Conservation (phyloP, 2,888 invertebrate species). For the Pterobdella sp. region DNA sequence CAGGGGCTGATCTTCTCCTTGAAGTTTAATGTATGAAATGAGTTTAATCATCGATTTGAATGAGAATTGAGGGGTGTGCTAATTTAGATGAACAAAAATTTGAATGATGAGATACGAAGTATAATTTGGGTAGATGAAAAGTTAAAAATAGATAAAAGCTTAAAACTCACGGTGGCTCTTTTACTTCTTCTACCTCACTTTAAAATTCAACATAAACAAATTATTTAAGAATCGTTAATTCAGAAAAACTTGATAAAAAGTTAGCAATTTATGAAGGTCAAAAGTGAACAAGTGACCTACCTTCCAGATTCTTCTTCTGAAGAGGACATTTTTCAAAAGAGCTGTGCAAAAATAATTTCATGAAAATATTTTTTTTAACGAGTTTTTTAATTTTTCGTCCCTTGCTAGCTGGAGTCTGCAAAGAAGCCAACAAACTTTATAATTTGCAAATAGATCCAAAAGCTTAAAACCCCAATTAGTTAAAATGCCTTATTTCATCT, state of each 20-base stretch:
- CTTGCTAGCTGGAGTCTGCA: no score
- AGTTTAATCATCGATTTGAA: not conserved
- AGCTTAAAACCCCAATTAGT: no score
- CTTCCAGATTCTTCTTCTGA: constrained; percentile 14
- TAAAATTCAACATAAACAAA: not conserved
- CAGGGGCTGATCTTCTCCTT: not conserved
- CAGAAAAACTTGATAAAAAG: not conserved
- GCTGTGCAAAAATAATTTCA: no score
- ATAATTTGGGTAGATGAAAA: not conserved
- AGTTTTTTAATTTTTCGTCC: no score
- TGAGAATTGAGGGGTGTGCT: not conserved
- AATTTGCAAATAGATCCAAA: no score
- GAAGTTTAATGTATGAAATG: not conserved
- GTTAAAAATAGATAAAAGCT: not conserved
- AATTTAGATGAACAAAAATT: not conserved
- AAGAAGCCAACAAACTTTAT: no score
- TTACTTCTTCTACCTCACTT: constrained; percentile 3
- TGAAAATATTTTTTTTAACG: no score
- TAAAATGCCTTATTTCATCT: no score
- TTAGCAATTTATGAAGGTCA: not conserved
- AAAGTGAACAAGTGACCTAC: not conserved
- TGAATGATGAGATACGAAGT: not conserved
- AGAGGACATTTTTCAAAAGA: constrained; percentile 1
- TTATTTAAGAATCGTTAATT: not conserved
- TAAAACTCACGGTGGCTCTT: not conserved